Percentiles rank a stretch among this genome's conserved stretches.
phyloP scores from a whole-genome alignment of 2,888 invertebrate species.

The Chirona hameri region DNA sequence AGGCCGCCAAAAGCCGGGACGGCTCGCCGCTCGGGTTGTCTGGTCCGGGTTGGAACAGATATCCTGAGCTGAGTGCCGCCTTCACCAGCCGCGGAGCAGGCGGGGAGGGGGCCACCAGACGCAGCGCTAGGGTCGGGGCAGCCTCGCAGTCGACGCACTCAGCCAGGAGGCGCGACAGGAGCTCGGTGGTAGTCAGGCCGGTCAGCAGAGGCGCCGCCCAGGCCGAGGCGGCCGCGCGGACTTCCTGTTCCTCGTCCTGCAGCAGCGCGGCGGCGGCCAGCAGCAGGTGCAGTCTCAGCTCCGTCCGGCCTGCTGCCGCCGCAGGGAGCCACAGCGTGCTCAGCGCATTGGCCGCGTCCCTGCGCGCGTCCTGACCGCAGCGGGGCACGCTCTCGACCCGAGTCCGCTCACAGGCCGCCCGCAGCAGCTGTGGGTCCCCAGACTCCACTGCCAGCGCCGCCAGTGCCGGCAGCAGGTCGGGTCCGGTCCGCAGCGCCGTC shows the following conservation, averaged over 20 bases:
- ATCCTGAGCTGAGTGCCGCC: background rate
- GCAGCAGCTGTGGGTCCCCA: constrained; percentile 50
- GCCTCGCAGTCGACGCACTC: constrained; percentile 51
- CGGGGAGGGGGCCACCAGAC: background rate
- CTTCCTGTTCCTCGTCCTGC: constrained; percentile 47
- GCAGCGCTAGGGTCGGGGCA: constrained; percentile 43
- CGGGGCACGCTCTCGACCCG: constrained; percentile 37
- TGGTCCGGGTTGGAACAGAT: background rate
- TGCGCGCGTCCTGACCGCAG: background rate
- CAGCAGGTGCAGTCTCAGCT: constrained; percentile 47
- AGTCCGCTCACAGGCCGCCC: constrained; percentile 49
- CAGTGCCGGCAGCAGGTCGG: constrained; percentile 47
- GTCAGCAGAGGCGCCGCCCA: constrained; percentile 51
- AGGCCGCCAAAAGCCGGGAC: background rate
- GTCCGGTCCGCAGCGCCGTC: constrained; percentile 45
- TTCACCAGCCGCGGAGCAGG: background rate
- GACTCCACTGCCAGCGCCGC: constrained; percentile 50
- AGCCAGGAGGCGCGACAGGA: constrained; percentile 48
- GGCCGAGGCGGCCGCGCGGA: constrained; percentile 47
- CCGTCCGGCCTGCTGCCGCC: constrained; percentile 36
- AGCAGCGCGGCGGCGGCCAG: constrained; percentile 52
- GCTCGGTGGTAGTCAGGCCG: constrained; percentile 49
- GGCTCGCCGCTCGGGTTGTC: background rate
- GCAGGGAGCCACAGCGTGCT: constrained; percentile 33
- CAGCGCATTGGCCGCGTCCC: background rate